phyloP scores from a whole-genome alignment of 2,888 invertebrate genomes.

The Antheraea assamensis region DNA sequence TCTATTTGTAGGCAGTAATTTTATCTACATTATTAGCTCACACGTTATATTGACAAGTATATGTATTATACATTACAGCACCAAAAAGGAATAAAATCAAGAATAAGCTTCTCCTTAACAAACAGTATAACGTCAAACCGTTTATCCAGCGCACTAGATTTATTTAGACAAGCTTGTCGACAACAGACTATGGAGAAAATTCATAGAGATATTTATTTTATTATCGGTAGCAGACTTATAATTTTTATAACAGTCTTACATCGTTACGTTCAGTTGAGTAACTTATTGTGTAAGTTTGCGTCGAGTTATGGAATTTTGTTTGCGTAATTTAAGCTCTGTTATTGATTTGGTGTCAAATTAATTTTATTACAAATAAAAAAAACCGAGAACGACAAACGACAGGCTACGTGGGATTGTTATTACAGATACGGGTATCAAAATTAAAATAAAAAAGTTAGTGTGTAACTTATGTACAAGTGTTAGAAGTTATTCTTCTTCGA shows the following conservation, averaged over 20 bases:
- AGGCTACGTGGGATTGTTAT: too few species aligned
- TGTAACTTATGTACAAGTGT: too few species aligned
- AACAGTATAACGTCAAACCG: conserved; percentile 1
- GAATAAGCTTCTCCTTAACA: background rate
- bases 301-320: background rate
- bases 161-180: conserved; percentile 6
- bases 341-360: too few species aligned
- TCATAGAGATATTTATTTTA: background rate
- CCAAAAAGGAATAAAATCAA: background rate
- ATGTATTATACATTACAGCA: too few species aligned
- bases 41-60: too few species aligned
- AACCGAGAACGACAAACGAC: too few species aligned
- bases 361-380: too few species aligned
- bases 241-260: background rate
- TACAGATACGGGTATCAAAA: too few species aligned
- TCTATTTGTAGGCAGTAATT: too few species aligned
- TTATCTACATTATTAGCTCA: too few species aligned
- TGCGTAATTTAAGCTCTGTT: background rate
- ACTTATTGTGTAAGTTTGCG: background rate
- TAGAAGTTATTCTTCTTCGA: too few species aligned
- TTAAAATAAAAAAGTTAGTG: too few species aligned
- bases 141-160: conserved; percentile 1
- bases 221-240: background rate
- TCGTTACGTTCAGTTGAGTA: background rate
- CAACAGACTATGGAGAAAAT: conserved; percentile 6